Percentiles rank a stretch among this genome's conserved stretches.
Conservation (phyloP, 2,888 invertebrate genomes). For the Tiliacea aurago region DNA sequence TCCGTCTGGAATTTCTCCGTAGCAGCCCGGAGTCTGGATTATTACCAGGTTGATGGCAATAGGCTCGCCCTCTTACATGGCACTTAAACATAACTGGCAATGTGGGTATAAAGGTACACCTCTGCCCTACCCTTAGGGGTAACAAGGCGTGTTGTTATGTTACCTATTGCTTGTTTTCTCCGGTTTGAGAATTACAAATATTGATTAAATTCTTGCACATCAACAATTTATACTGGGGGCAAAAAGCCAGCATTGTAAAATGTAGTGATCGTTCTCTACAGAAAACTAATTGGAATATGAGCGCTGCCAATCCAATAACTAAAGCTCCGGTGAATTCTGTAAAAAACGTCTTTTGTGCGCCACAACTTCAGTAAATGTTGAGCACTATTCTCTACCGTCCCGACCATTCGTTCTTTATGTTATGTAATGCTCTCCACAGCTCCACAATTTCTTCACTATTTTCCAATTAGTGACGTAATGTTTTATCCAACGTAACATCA, state of each 20-base stretch:
- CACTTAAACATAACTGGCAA: too few relatives aligned
- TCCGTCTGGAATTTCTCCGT: too few relatives aligned
- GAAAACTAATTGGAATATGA: conserved; percentile 32
- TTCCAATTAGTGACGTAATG: conserved; percentile 46
- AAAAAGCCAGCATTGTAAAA: conserved; percentile 3
- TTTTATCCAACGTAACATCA: conserved; percentile 6
- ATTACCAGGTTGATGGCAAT: too few relatives aligned
- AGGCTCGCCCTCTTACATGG: too few relatives aligned
- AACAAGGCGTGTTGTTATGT: too few relatives aligned
- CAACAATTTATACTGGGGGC: background rate
- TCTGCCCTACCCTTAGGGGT: too few relatives aligned
- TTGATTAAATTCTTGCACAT: background rate
- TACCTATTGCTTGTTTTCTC: background rate
- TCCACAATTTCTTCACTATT: conserved; percentile 21
- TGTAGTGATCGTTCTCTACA: background rate
- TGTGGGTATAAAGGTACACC: too few relatives aligned
- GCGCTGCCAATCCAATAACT: conserved; percentile 9
- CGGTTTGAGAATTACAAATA: background rate
- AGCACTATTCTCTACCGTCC: conserved; percentile 6
- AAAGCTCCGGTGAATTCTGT: conserved; percentile 8
- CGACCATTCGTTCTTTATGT: conserved; percentile 7
- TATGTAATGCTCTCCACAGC: conserved; percentile 7
- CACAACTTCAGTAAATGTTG: conserved; percentile 19
- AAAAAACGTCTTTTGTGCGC: conserved; percentile 19
- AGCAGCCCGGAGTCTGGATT: too few relatives aligned